These are phyloP conservation scores for Pagrus major DNA, from an alignment of 2,113 vertebrate genomes.

Conservation along the genomic window DNA sequence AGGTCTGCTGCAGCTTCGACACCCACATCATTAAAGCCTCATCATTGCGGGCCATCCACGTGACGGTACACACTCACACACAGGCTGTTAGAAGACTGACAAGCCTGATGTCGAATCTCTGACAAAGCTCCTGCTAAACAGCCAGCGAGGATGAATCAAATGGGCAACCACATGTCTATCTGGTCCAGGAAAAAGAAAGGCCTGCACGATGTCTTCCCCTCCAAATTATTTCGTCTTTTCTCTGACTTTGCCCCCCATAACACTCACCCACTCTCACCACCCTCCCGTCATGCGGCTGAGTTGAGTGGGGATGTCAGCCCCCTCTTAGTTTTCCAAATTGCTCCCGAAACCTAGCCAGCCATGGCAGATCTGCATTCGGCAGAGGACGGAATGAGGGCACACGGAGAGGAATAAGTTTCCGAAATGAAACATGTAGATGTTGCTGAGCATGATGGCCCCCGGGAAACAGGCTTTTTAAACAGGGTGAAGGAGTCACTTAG, in stretches of 20 bases:
- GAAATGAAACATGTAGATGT: constrained; percentile 49
- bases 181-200: neutral
- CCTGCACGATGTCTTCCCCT: constrained; percentile 14
- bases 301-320: constrained; percentile 45
- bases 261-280: neutral
- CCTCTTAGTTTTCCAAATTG: constrained; percentile 59
- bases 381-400: constrained; percentile 60
- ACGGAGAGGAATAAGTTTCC: constrained; percentile 28
- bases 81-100: constrained; percentile 20
- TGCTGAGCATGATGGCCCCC: constrained; percentile 19
- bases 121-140: constrained; percentile 16
- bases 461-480: constrained; percentile 25
- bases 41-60: constrained; percentile 16
- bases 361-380: constrained; percentile 45
- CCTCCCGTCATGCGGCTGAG: constrained; percentile 18
- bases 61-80: constrained; percentile 20
- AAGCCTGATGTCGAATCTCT: constrained; percentile 16
- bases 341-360: constrained; percentile 60
- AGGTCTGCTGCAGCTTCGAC: constrained; percentile 15
- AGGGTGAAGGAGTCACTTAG: constrained; percentile 46
- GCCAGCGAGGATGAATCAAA: neutral
- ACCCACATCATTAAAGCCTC: constrained; percentile 52
- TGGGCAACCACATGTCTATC: neutral
- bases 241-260: constrained; percentile 1
- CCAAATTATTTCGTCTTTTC: constrained; percentile 10